Evolutionary conservation across 2,113 vertebrate species (phyloP), one percentile per base, ranked within the genome.

Genomic region (Saimiri boliviensis): DNA sequence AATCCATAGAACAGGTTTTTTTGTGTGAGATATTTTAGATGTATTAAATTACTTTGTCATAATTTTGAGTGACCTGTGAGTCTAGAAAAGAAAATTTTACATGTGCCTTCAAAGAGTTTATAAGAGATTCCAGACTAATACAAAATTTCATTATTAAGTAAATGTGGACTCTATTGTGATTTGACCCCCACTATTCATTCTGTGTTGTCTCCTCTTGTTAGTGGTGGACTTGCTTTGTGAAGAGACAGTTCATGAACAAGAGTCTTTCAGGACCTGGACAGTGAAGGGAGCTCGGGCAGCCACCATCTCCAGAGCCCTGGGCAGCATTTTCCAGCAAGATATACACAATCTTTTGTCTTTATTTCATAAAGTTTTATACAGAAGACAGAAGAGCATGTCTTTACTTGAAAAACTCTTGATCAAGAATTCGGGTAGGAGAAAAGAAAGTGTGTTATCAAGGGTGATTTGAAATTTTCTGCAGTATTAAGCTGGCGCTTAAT

Each of bases 211-310:
- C 94, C 66, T 91, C 74, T 89, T 94, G 35, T 37, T 98, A 99
- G 99, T 99, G 99, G 99, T 99, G 99, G 99, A 99, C 99, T 96
- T 99, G 99, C 98, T 99, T 99, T 95, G 99, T 99, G 98, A 99
- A 99, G 99, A 99, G 98, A 97, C 99, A 99, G 98, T 99, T 99
- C 99, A 99, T 99, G 99, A 99, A 99, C 99, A 99, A 99, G 98
- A 99, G 99, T 82, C 99, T 99, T 58, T 99, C 99, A 21, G 99
- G 99, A 68, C 99, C 99, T 35, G 99, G 99, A 52, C 99, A 99
- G 98, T 99, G 98, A 99, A 93, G 90, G 92, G 14, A 70, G 3
- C 74, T 37, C 6, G 13, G 27, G 58, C 76, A 56, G 58, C 60
- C 82, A 13, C 60, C 4, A 11, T 17, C 58, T 45, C 6, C 68